Evolutionary conservation across 2,113 vertebrate genomes (phyloP).

Genomic region (Hemiscyllium ocellatum): DNA sequence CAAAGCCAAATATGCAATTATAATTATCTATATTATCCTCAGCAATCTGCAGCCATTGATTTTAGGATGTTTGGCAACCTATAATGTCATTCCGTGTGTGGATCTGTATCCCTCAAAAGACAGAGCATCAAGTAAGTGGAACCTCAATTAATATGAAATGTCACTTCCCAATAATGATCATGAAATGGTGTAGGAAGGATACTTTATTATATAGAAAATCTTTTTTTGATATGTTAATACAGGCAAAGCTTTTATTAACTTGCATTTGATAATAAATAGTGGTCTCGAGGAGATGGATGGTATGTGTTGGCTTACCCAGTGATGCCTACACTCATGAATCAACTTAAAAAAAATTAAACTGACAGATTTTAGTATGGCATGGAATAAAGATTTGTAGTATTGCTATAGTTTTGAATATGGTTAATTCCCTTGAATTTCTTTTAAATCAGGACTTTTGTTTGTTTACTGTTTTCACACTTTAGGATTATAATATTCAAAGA

Average conservation of each 20-base stretch:
- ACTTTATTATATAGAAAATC: neutral
- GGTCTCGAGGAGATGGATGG: neutral
- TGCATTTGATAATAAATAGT: neutral
- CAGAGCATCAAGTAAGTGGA: slow-evolving; percentile 29
- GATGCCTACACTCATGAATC: neutral
- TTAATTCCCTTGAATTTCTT: neutral
- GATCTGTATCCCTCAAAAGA: neutral
- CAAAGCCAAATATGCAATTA: slow-evolving; percentile 29
- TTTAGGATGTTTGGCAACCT: neutral
- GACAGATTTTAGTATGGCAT: neutral
- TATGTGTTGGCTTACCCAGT: neutral
- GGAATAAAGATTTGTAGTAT: neutral
- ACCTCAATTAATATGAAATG: neutral
- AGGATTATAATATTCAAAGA: no score
- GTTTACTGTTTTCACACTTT: neutral
- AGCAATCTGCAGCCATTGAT: slow-evolving; percentile 31
- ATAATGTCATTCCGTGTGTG: slow-evolving; percentile 30
- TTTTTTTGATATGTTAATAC: neutral
- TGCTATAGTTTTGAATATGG: neutral
- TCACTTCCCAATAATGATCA: neutral
- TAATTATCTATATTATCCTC: slow-evolving; percentile 15
- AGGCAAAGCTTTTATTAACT: neutral
- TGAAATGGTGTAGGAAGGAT: neutral
- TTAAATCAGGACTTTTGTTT: neutral
- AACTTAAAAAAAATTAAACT: neutral